These are phyloP conservation scores for Wiebesia pumilae DNA, from an alignment of 1,140 invertebrate species.

Conservation along the genomic window DNA sequence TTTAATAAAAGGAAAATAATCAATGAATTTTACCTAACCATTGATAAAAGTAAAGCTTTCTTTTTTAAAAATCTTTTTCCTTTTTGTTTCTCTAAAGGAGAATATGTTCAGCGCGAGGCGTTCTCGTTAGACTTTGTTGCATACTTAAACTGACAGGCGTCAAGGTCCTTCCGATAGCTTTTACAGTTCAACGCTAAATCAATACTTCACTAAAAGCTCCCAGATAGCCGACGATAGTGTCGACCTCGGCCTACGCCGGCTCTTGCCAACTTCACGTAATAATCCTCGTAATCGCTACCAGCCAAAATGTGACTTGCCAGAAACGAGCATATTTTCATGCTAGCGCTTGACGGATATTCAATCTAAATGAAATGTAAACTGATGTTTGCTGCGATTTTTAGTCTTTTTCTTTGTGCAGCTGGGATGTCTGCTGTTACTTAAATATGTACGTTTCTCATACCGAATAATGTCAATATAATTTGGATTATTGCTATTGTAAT, in stretches of 20 bases:
- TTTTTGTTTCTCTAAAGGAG: not conserved
- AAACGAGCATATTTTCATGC: slow-evolving; percentile 37
- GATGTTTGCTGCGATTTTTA: not conserved
- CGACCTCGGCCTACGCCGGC: slow-evolving; percentile 6
- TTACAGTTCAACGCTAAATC: slow-evolving; percentile 39
- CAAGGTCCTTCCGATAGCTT: slow-evolving; percentile 43
- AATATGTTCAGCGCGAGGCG: not conserved
- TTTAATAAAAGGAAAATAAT: too few relatives aligned
- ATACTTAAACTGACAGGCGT: not conserved
- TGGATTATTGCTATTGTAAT: not conserved
- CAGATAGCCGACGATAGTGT: slow-evolving; percentile 1
- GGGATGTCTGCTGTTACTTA: too few relatives aligned
- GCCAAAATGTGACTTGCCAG: slow-evolving; percentile 34
- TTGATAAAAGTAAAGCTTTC: not conserved
- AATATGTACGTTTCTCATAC: not conserved
- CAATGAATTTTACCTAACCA: too few relatives aligned
- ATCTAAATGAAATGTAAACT: not conserved
- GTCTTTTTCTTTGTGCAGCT: too few relatives aligned
- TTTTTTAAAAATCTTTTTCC: not conserved
- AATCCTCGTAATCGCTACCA: slow-evolving; percentile 21
- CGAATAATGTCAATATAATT: not conserved
- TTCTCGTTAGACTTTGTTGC: not conserved
- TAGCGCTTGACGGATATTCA: slow-evolving; percentile 17
- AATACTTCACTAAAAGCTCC: slow-evolving; percentile 33
- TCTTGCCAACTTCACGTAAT: slow-evolving; percentile 48